These are phyloP conservation scores for Phasia obesa DNA, from an alignment of 2,888 invertebrate species.

Conservation along the genomic window DNA sequence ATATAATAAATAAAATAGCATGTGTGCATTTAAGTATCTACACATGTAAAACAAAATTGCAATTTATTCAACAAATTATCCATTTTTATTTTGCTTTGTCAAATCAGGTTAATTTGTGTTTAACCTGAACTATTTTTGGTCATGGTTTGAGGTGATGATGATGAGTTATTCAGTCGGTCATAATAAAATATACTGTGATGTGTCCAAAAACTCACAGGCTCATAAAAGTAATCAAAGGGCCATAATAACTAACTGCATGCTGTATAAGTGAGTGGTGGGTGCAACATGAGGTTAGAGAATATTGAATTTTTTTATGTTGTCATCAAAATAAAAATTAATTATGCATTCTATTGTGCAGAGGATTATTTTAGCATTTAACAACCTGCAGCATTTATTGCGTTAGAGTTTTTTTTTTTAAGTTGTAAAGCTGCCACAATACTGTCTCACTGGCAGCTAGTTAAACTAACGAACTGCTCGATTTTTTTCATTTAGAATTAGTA, in stretches of 20 bases:
- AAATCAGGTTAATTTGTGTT: conserved; percentile 82
- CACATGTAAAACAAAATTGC: conserved; percentile 60
- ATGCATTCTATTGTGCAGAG: conserved; percentile 78
- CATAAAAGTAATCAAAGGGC: conserved; percentile 6
- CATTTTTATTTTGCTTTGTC: conserved; percentile 79
- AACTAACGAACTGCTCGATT: neutral
- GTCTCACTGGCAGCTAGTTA: conserved; percentile 14
- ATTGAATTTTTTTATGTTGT: conserved; percentile 76
- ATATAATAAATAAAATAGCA: conserved; percentile 21
- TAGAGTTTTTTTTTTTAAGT: neutral
- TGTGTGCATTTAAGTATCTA: neutral
- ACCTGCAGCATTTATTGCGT: conserved; percentile 29
- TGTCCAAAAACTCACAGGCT: neutral
- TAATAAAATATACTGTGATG: neutral
- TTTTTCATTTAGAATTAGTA: neutral
- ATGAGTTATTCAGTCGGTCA: conserved; percentile 53
- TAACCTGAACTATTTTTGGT: conserved; percentile 73
- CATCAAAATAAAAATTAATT: conserved; percentile 82
- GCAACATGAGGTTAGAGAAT: conserved; percentile 6
- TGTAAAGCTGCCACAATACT: neutral
- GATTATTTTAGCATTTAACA: conserved; percentile 77
- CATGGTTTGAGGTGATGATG: conserved; percentile 38
- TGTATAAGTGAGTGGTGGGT: neutral
- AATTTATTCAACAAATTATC: conserved; percentile 81
- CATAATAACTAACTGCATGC: neutral